Percentiles rank a stretch among this genome's conserved stretches.
Conservation (phyloP, 2,888 invertebrate species). For the Dastarcus helophoroides region DNA sequence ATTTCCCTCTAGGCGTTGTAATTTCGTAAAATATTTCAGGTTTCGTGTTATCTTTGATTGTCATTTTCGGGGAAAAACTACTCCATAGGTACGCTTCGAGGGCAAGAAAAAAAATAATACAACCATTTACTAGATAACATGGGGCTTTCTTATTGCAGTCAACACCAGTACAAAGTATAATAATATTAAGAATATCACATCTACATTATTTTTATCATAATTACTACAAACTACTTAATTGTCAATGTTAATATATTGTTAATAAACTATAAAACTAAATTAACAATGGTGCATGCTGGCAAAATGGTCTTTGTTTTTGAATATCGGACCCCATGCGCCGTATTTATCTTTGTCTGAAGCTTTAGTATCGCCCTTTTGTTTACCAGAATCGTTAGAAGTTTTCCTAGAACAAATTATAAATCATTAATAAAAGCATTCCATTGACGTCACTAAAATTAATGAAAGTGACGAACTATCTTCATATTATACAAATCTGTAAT, state of each 20-base stretch:
- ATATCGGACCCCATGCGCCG: constrained; percentile 58
- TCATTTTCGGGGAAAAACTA: constrained; percentile 40
- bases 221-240: too few relatives aligned
- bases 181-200: too few relatives aligned
- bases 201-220: too few relatives aligned
- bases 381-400: not conserved
- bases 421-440: too few relatives aligned
- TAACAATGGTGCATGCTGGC: constrained; percentile 51
- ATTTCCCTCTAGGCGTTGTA: not conserved
- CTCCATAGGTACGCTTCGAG: constrained; percentile 33
- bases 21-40: constrained; percentile 33
- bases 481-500: too few relatives aligned
- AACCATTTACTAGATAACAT: constrained; percentile 41
- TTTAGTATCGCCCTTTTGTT: constrained; percentile 17
- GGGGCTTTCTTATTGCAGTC: too few relatives aligned
- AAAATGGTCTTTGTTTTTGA: constrained; percentile 59
- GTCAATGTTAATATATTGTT: too few relatives aligned
- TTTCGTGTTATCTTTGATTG: constrained; percentile 35
- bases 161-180: too few relatives aligned
- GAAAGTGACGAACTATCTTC: too few relatives aligned
- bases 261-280: too few relatives aligned
- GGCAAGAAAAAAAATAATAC: constrained; percentile 39
- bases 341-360: constrained; percentile 30
- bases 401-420: not conserved
- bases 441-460: too few relatives aligned